Evolutionary conservation across 2,888 invertebrate species (phyloP), one percentile per base, ranked within the genome.

Genomic region (Ecliptopera silaceata): DNA sequence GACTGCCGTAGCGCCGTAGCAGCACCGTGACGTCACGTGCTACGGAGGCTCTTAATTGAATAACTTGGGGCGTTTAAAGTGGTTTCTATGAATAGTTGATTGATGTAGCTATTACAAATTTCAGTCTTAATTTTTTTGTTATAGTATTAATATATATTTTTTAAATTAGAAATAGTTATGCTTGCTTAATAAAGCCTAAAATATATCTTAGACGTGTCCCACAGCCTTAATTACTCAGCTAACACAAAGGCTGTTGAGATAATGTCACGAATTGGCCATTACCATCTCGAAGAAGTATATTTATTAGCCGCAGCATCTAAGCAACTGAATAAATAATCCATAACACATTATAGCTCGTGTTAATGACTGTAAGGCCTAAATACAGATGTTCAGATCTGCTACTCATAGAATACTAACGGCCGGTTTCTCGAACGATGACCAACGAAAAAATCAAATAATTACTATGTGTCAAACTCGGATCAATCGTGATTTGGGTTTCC

Each of bases 1-100:
- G 70, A 64, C 50, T 59, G 52, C 63, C 64, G 65, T 64, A 68
- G 63, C 60, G 36, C 51, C 69, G 71, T 71, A 72, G 71, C 70
- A 72, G 71, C 70, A 58, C 65, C 72, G 72, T 72, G 73, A 68
- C 63, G 53, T 63, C 79, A 76, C 76, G 74, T 74, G 75, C 77
- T 77, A 77, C 78, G 79, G 59, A 82, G 80, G 82, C 71, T 78
- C 77, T 76, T 80, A 79, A 82, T 83, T 79, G 74, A 75, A 78
- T 78, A 72, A 67, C 68, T 68, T 74, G 70, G 69, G 31, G 59
- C 74, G 75, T 67, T 71, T 74, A 75, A 79, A 80, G 78, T 79
- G 77, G 71, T 69, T 73, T 64, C 47, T 45, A 51, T 56, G 49
- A 54, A 52, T 48, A 48, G 10, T 22, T 48, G 41, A 41, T 31